These are phyloP conservation scores for Sesamia nonagrioides DNA, from an alignment of 1,140 invertebrate genomes.

Conservation along the genomic window DNA sequence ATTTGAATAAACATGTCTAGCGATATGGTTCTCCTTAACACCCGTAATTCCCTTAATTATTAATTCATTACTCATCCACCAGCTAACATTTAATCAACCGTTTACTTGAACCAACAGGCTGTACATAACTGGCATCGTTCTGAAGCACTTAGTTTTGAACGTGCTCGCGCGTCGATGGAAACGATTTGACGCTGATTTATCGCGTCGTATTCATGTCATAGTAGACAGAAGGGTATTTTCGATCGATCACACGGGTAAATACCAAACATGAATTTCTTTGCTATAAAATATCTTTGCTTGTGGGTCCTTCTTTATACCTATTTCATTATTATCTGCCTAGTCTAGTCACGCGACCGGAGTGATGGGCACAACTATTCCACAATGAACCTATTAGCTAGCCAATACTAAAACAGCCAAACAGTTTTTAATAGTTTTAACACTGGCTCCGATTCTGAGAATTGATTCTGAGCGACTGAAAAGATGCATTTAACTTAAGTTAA, in stretches of 20 bases:
- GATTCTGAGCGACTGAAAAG: too few relatives aligned
- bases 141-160: background rate
- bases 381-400: too few relatives aligned
- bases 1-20: too few relatives aligned
- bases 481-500: too few relatives aligned
- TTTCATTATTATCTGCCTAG: too few relatives aligned
- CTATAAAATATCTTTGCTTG: background rate
- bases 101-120: background rate
- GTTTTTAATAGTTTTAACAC: too few relatives aligned
- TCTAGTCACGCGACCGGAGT: too few relatives aligned
- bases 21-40: background rate
- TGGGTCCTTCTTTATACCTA: too few relatives aligned
- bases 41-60: background rate
- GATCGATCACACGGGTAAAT: constrained; percentile 23
- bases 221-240: constrained; percentile 2
- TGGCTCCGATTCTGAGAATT: too few relatives aligned
- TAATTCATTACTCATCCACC: background rate
- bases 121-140: background rate
- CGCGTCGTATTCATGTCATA: constrained; percentile 16
- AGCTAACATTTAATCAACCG: constrained; percentile 17
- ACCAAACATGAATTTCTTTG: background rate
- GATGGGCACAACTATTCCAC: too few relatives aligned
- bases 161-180: constrained; percentile 11
- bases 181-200: constrained; percentile 11
- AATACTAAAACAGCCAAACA: too few relatives aligned